Conservation (phyloP, 2,888 invertebrate genomes). For the Gandaritis pyraliata region DNA sequence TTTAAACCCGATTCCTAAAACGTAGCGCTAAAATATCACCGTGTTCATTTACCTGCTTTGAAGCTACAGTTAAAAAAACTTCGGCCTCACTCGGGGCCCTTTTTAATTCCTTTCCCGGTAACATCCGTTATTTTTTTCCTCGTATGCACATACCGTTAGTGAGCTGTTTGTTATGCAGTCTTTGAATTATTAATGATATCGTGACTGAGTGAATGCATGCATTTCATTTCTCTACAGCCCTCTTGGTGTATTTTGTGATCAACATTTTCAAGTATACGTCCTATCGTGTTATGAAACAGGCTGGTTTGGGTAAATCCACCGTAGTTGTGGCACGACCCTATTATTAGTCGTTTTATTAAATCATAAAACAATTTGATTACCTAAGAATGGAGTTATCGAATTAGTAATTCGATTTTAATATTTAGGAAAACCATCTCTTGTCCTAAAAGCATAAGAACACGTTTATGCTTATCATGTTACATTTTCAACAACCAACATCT, state of each 20-base stretch:
- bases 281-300: neutral
- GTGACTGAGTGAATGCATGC: neutral
- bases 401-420: too few relatives aligned
- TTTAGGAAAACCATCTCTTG: too few relatives aligned
- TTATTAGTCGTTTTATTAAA: too few relatives aligned
- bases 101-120: slow-evolving; percentile 8
- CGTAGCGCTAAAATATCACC: too few relatives aligned
- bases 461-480: too few relatives aligned
- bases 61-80: neutral
- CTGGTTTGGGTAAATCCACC: too few relatives aligned
- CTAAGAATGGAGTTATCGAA: too few relatives aligned
- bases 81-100: neutral
- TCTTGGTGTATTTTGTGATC: neutral
- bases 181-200: slow-evolving; percentile 11
- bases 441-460: too few relatives aligned
- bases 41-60: slow-evolving; percentile 15
- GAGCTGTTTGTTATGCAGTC: neutral
- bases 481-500: too few relatives aligned
- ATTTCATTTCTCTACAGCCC: neutral
- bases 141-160: neutral
- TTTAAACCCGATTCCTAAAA: neutral
- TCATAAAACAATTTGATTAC: too few relatives aligned
- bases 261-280: neutral
- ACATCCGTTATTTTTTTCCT: slow-evolving; percentile 7
- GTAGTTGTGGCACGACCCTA: too few relatives aligned